Base-by-base conservation (phyloP, 2,797 vertebrate species). In the Danio kyathit region DNA sequence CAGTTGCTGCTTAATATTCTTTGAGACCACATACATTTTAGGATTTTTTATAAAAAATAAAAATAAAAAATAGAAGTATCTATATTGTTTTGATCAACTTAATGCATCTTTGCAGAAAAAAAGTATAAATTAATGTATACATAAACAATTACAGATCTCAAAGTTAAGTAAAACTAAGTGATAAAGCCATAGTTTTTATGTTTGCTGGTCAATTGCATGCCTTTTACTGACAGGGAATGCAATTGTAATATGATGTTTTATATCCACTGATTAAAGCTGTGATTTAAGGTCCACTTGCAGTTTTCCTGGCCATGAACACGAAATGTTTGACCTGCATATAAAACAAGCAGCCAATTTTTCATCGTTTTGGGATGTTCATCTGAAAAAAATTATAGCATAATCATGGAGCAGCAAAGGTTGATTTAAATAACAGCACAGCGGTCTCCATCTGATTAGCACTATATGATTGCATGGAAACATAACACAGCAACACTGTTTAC, bases 331-430 rank as follows among this genome's bases (percentile, higher is more conserved):
- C 49, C 49, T n/a, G 51, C 13, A 67, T 67, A 4, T 9, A 67
- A 38, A 49, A 8, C 65, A 16, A 16, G 19, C 48, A n/a, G 29
- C 10, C 21, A 16, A 4, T 7, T 16, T 49, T 69, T 70, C 3
- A 52, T 51, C 54, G 52, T 11, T 72, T 70, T 72, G 29, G 69
- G 17, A 44, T 17, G 21, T 57, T 57, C 8, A 12, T 54, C 67
- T 71, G 1, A 46, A 59, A 57, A 0, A n/a, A 17, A 59, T 60
- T 59, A 16, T 21, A 29, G n/a, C 70, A 40, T n/a, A 38, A 49
- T 16, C 38, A 43, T 19, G 4, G 7, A 57, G 19, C 52, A 14
- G 11, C 54, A 46, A 57, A 43, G 10, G 5, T 5, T 0, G 1
- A 41, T 41, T 41, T 41, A 4, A 54, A 54, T 13, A 54, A 12